A percentile compares a stretch with the other conserved stretches of the same genome.
Conservation (phyloP, 2,113 vertebrate species). For the Chauna torquata region DNA sequence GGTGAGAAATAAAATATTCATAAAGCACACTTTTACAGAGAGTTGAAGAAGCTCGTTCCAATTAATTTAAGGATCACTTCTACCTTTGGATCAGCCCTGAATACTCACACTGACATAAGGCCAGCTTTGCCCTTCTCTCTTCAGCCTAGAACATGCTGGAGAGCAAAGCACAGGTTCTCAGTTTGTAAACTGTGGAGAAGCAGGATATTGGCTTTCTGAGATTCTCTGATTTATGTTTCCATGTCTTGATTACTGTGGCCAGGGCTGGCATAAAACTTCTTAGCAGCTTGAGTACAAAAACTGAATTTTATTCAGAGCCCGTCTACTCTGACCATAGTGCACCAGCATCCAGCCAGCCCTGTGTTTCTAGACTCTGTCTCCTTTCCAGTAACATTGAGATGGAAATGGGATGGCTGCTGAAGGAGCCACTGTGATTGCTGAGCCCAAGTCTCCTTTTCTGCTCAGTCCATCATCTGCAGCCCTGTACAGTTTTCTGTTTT, state of each 20-base stretch:
- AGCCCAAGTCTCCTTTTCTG: background rate
- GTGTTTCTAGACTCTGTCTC: background rate
- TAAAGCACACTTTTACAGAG: background rate
- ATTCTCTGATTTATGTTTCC: background rate
- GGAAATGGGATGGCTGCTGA: background rate
- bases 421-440: background rate
- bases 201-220: background rate
- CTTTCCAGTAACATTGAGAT: background rate
- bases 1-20: background rate
- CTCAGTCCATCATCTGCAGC: background rate
- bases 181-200: fast-evolving
- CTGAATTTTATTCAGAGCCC: background rate
- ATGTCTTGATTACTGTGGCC: background rate
- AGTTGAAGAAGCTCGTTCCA: background rate
- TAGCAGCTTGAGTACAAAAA: background rate
- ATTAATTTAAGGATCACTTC: background rate
- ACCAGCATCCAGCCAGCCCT: background rate
- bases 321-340: fast-evolving
- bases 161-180: background rate
- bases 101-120: background rate
- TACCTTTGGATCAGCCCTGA: background rate
- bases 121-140: background rate
- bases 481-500: background rate
- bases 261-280: background rate
- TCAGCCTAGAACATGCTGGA: background rate